These are phyloP conservation scores for Tiliacea citrago DNA, from an alignment of 2,888 invertebrate species.

Conservation along the genomic window DNA sequence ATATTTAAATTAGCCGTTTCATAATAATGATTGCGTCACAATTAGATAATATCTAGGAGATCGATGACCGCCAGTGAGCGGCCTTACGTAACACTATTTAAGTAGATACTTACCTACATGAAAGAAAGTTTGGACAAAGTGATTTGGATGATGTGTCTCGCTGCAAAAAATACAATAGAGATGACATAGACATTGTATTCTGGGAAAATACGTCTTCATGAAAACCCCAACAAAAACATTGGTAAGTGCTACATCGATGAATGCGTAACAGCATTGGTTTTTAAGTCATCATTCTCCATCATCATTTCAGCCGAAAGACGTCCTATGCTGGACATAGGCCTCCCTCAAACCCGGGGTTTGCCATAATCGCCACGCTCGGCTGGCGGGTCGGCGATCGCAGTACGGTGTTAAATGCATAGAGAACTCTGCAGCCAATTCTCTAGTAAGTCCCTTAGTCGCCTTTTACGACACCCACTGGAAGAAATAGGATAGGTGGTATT, in stretches of 20 bases:
- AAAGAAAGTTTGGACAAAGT: constrained; percentile 73
- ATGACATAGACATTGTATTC: constrained; percentile 42
- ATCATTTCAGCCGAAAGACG: no score
- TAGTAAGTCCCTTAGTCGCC: no score
- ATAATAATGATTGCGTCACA: constrained; percentile 81
- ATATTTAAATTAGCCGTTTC: constrained; percentile 78
- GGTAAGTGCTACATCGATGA: constrained; percentile 17
- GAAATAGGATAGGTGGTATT: no score
- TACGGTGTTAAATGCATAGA: no score
- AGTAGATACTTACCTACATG: constrained; percentile 72
- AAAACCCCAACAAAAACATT: constrained; percentile 13
- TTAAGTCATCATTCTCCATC: no score
- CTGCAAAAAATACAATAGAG: constrained; percentile 41
- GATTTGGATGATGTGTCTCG: constrained; percentile 49
- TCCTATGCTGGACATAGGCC: no score
- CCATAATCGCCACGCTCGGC: no score
- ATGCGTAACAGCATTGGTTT: no score
- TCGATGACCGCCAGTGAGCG: constrained; percentile 80
- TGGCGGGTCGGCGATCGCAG: no score
- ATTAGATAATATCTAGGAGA: constrained; percentile 84
- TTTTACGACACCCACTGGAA: no score
- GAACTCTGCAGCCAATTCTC: no score
- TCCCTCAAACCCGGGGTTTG: no score
- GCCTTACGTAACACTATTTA: constrained; percentile 77
- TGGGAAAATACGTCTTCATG: constrained; percentile 39